Evolutionary conservation across 2,113 vertebrate genomes (phyloP), one percentile per base, ranked within the genome.

Genomic region (Nesospiza acunhae): DNA sequence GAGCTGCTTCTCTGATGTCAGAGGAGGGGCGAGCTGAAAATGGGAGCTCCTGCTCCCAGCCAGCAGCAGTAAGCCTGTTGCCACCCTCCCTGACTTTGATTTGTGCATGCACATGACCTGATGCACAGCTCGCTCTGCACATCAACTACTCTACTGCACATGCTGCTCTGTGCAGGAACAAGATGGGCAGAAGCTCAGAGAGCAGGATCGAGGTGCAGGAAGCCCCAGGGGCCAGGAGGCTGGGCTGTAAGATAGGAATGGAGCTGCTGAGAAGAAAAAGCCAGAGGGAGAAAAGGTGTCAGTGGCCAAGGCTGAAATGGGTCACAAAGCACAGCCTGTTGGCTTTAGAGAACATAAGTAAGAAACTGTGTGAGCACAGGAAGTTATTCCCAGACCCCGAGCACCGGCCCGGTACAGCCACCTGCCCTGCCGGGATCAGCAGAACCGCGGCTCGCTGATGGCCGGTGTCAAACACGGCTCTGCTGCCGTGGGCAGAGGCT

Each of bases 391-490:
- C 52, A 63, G 50, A 33, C 42, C 46, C 37, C 0, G 0, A 63
- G 49, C 1, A 4, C 30, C 26, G 12, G 35, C 37, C 49, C 70
- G 5, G 1, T 13, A 37, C 17, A 7, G 72, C 37, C 81, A 52
- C 41, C 66, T 42, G 35, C 74, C 53, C 52, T 23, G 59, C 70
- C 0, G 0, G 24, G 30, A 77, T 26, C 30, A 70, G 66, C 85
- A 62, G 72, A 69, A 35, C 44, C 0, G 0, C 0, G 2, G 30
- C 10, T 66, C 26, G 0, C 30, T 41, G 39, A 19, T 15, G 49
- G 28, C 22, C 0, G 0, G 26, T n/a, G 46, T 39, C 41, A 37
- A 68, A 67, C 4, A 2, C 0, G 1, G 35, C 37, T 42, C 52
- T 42, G 62, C 72, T 50, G 72, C 83, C 10, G 8, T 4, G 41